A percentile compares a stretch with the other conserved stretches of the same genome.
Conservation (phyloP, 2,888 invertebrate species). For the Macrosoma leucophasiata region DNA sequence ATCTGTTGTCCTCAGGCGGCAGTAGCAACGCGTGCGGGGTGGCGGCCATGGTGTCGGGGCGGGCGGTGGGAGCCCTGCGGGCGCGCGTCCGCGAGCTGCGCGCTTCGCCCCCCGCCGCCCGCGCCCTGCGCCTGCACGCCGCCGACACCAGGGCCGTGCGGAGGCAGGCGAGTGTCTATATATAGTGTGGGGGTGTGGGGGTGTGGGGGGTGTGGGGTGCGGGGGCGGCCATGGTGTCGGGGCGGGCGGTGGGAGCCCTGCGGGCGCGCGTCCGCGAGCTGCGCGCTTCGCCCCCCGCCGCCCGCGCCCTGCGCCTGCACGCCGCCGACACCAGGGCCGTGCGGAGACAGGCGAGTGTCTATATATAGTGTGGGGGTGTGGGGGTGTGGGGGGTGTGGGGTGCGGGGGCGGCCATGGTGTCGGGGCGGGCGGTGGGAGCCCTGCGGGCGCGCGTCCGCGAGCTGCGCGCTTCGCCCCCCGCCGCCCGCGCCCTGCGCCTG, state of each 20-base stretch:
- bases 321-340: slow-evolving; percentile 86
- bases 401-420: slow-evolving; percentile 54
- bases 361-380: no score
- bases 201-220: slow-evolving; percentile 12
- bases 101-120: slow-evolving; percentile 84
- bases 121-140: slow-evolving; percentile 84
- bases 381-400: slow-evolving; percentile 10
- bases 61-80: slow-evolving; percentile 86
- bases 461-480: slow-evolving; percentile 85
- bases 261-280: slow-evolving; percentile 90
- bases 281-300: slow-evolving; percentile 85
- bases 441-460: slow-evolving; percentile 92
- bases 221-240: slow-evolving; percentile 71
- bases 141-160: slow-evolving; percentile 86
- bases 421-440: slow-evolving; percentile 84
- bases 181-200: no score
- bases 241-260: slow-evolving; percentile 86
- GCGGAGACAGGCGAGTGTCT: slow-evolving; percentile 73
- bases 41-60: slow-evolving; percentile 78
- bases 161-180: slow-evolving; percentile 70
- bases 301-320: slow-evolving; percentile 84
- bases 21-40: slow-evolving; percentile 15
- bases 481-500: slow-evolving; percentile 84
- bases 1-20: no score
- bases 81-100: slow-evolving; percentile 90